Base-by-base conservation (phyloP, 2,797 vertebrate species). In the Cyprinella venusta region DNA sequence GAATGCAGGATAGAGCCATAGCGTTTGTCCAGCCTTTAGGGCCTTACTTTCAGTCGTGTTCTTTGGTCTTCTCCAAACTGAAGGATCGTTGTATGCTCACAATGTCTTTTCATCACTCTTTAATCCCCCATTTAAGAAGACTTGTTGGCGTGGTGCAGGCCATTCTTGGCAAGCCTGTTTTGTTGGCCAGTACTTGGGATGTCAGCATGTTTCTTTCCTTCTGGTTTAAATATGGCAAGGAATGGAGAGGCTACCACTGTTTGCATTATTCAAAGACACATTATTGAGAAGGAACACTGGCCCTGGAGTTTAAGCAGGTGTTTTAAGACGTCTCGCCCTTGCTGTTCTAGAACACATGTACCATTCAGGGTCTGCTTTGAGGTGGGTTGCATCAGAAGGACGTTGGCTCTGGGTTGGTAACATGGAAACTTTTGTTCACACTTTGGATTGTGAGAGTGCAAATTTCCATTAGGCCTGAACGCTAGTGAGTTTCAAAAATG, bases 341-440 rank as follows among this genome's bases (percentile, higher is more conserved):
- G 67, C 40, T 52, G 50, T 78, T 81, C 61, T 63, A 48, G 21
- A 84, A 71, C 48, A 68, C 56, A 56, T 50, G 48, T 59, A 64
- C 45, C 42, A 68, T 26, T 33, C 8, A 52, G 75, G 54, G 7
- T 30, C 79, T 38, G 50, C n/a, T 24, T 30, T 59, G 52, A 70
- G 30, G 45, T 59, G 40, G 70, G 52, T 80, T 61, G 16, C 65
- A 52, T 64, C 52, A 81, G 76, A 48, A 38, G 13, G 18, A 63
- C 38, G 68, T 65, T 26, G 63, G 42, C 19, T 21, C 19, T 21
- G 18, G n/a, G 64, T 74, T 56, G 65, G 68, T 74, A 72, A 84
- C 76, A 78, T 84, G 88, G 81, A 88, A 87, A 84, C 71, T 86
- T 84, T 78, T 86, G 79, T 84, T 84, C 82, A 85, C 77, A 78